phyloP scores from a whole-genome alignment of 2,113 vertebrate genomes.

The Cinclus cinclus region DNA sequence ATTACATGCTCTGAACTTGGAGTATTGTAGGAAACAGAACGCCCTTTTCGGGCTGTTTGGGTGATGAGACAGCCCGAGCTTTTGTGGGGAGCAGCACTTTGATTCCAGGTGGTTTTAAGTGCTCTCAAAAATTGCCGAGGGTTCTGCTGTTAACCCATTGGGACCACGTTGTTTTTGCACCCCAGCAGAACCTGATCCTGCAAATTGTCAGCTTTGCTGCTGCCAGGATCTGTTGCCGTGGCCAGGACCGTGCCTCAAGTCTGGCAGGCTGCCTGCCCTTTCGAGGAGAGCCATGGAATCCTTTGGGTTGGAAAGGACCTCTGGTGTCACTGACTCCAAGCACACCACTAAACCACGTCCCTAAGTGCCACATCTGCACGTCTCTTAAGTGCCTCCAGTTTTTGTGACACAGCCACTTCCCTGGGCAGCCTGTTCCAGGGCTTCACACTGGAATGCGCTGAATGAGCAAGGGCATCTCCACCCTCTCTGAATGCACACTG shows the following conservation, averaged over 20 bases:
- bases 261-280: neutral
- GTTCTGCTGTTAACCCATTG: neutral
- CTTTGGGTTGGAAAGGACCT: neutral
- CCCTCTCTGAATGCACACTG: neutral
- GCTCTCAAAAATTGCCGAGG: neutral
- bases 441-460: neutral
- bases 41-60: neutral
- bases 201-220: neutral
- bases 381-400: neutral
- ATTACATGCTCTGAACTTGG: accelerated
- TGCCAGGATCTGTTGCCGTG: neutral
- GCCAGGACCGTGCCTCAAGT: neutral
- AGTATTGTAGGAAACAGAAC: neutral
- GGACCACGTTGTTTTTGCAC: neutral
- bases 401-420: neutral
- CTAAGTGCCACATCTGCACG: neutral
- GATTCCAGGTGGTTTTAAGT: neutral
- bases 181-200: neutral
- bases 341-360: neutral
- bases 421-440: neutral
- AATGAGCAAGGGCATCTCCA: neutral
- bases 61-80: neutral
- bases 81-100: neutral
- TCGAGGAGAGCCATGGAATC: neutral
- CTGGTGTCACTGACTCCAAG: neutral